Evolutionary conservation across 2,113 vertebrate genomes (phyloP).

Genomic region (Nymphicus hollandicus): DNA sequence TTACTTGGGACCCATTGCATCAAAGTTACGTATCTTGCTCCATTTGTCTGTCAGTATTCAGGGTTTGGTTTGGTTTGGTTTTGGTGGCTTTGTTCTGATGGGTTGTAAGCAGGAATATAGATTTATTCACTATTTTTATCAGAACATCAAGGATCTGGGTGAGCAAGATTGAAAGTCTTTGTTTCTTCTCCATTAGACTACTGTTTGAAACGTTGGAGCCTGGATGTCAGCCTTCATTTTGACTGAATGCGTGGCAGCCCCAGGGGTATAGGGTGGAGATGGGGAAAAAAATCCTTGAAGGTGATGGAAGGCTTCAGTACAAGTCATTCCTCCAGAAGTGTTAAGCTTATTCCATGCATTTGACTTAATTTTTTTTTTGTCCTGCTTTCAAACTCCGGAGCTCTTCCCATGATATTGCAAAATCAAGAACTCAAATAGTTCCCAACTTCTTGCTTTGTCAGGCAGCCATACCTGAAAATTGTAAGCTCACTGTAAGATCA

Average conservation of each 20-base stretch:
- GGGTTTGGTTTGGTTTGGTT: neutral
- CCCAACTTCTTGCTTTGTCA: neutral
- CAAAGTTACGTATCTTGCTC: neutral
- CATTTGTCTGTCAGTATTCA: neutral
- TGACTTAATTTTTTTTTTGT: neutral
- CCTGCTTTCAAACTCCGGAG: neutral
- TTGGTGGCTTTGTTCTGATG: neutral
- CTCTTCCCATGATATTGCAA: neutral
- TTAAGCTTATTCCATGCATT: neutral
- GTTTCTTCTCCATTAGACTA: neutral
- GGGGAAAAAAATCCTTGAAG: neutral
- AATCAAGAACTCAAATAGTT: neutral
- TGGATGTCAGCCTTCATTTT: neutral
- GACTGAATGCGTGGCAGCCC: neutral
- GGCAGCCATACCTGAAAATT: neutral
- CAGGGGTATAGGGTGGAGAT: neutral
- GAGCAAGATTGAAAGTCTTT: neutral
- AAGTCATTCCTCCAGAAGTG: neutral
- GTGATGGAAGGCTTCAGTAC: neutral
- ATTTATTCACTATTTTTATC: neutral
- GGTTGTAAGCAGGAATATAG: neutral
- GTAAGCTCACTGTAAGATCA: neutral
- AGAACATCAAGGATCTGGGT: neutral
- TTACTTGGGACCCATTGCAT: neutral
- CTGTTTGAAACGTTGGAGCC: neutral